phyloP scores from a whole-genome alignment of 2,113 vertebrate species.

The Lynx canadensis region DNA sequence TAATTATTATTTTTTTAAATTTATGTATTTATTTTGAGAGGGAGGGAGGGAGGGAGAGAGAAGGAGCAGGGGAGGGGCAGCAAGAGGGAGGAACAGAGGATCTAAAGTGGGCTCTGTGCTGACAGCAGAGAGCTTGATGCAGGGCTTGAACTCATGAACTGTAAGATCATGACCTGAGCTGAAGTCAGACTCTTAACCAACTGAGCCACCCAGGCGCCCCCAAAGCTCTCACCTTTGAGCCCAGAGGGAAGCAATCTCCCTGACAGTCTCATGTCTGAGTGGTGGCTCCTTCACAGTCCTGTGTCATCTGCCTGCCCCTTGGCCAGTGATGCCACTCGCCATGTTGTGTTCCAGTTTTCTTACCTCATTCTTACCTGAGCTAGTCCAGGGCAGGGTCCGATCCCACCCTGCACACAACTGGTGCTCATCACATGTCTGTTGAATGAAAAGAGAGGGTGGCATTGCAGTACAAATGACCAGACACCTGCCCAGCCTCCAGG shows the following conservation, averaged over 20 bases:
- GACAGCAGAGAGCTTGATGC: too few species aligned
- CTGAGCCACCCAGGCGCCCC: too few species aligned
- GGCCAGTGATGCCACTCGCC: rapidly evolving
- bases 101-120: too few species aligned
- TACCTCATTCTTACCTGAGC: not conserved
- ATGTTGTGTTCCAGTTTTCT: not conserved
- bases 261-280: not conserved
- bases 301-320: rapidly evolving
- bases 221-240: not conserved
- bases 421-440: not conserved
- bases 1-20: too few species aligned
- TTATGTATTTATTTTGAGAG: too few species aligned
- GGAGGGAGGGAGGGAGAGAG: too few species aligned
- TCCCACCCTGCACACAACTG: not conserved
- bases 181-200: too few species aligned
- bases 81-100: too few species aligned
- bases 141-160: too few species aligned
- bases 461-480: not conserved
- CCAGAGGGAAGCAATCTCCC: not conserved
- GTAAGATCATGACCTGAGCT: too few species aligned
- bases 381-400: not conserved
- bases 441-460: not conserved
- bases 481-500: not conserved
- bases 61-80: too few species aligned
- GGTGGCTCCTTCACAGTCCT: not conserved